Percentiles rank a stretch among this genome's conserved stretches.
Evolutionary conservation across 2,888 invertebrate species (phyloP).

Genomic region (Thyatira batis): DNA sequence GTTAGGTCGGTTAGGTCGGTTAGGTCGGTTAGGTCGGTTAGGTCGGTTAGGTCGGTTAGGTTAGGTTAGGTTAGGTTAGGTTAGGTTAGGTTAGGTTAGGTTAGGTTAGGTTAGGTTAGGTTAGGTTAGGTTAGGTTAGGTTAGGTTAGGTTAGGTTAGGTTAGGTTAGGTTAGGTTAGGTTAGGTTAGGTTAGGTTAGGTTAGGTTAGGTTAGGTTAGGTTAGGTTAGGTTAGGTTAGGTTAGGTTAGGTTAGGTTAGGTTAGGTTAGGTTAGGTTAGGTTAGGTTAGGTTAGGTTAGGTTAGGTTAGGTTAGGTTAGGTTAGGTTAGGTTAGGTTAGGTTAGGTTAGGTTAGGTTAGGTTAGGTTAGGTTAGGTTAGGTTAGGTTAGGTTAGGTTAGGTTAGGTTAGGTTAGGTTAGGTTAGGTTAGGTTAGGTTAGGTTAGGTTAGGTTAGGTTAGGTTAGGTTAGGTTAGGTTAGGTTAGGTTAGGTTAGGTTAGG

Average conservation of each 20-base stretch:
- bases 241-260: slow-evolving; percentile 17
- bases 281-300: slow-evolving; percentile 16
- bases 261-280: slow-evolving; percentile 19
- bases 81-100: slow-evolving; percentile 16
- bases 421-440: slow-evolving; percentile 14
- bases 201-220: slow-evolving; percentile 16
- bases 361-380: slow-evolving; percentile 16
- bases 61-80: slow-evolving; percentile 19
- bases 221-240: slow-evolving; percentile 20
- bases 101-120: slow-evolving; percentile 18
- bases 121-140: slow-evolving; percentile 18
- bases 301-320: slow-evolving; percentile 17
- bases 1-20: slow-evolving; percentile 25
- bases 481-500: slow-evolving; percentile 17
- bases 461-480: slow-evolving; percentile 15
- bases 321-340: slow-evolving; percentile 15
- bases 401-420: slow-evolving; percentile 16
- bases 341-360: slow-evolving; percentile 16
- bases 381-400: slow-evolving; percentile 17
- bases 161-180: slow-evolving; percentile 17
- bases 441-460: slow-evolving; percentile 14
- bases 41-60: slow-evolving; percentile 20
- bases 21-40: slow-evolving; percentile 27
- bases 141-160: slow-evolving; percentile 17
- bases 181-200: slow-evolving; percentile 15